Base-by-base conservation (phyloP, 2,113 vertebrate species). In the Microcebus griseorufus region DNA sequence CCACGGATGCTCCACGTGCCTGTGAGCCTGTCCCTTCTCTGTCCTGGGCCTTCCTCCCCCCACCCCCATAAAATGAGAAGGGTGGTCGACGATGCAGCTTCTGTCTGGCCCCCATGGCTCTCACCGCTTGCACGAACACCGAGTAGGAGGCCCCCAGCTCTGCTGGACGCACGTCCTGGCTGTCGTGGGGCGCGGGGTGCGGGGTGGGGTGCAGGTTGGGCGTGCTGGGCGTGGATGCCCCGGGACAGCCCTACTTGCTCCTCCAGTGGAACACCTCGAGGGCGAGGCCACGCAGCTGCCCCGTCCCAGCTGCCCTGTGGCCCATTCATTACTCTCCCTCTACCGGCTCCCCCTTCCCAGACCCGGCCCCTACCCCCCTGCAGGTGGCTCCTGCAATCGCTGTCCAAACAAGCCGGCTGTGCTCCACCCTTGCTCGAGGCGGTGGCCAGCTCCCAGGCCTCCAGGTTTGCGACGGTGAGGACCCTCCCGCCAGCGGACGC, bases 71-170 rank as follows among this genome's bases (percentile, higher is more conserved):
- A 60, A 42, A 34, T 5, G 34, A 13, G 39, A 39, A 12, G 14
- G n/a, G 14, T 6, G 0, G 0, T 12, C 32, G 9, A 1, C 12
- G 1, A 29, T 0, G 32, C 23, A 45, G 23, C 22, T 14, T 60
- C 25, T 12, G 8, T 32, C 37, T 51, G 76, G 2, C 9, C 13
- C 20, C 20, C n/a, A 13, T 5, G 11, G 42, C 22, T 34, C 32
- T 85, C 10, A 5, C 25, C 60, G 6, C 51, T 27, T 42, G 67
- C 76, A 0, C 0, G 14, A 65, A 64, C 51, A 9, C 4, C 23
- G 53, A 67, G 16, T 45, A 2, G 22, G 34, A 32, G 27, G 10
- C 39, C 37, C 48, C 45, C 1, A 3, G n/a, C 8, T 37, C 39
- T 62, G 51, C 60, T 6, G 37, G 29, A 22, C 34, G 3, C 1